Evolutionary conservation across 2,797 vertebrate species (phyloP).

Genomic region (Epinephelus coioides): DNA sequence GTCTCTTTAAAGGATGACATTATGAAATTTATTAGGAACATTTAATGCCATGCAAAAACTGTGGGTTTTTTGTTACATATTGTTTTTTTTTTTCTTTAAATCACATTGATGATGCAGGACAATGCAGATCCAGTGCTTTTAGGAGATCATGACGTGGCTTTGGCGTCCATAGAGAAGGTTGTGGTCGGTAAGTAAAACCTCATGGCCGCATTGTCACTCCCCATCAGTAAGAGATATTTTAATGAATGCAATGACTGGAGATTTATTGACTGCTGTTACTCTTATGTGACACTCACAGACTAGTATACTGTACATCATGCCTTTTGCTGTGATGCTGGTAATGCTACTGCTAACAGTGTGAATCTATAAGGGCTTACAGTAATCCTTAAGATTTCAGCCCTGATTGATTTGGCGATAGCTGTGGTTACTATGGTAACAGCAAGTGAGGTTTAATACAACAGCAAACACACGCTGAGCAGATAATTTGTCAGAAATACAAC

Average conservation of each 20-base stretch:
- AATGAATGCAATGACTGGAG: background rate
- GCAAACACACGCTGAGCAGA: background rate
- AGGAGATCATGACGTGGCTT: slow-evolving; percentile 90
- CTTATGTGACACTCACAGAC: background rate
- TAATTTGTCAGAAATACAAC: background rate
- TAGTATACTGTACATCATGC: too few species aligned
- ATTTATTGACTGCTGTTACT: slow-evolving; percentile 10
- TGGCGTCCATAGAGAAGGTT: slow-evolving; percentile 92
- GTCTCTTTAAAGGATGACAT: background rate
- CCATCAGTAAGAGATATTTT: background rate
- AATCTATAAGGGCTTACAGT: background rate
- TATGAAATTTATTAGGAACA: background rate
- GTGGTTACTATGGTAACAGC: background rate
- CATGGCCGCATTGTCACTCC: background rate
- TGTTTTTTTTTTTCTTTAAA: background rate
- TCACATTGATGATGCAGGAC: slow-evolving; percentile 74
- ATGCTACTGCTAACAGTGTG: background rate
- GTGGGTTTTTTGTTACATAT: background rate
- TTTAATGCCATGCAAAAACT: background rate
- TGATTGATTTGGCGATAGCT: background rate
- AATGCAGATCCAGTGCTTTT: slow-evolving; percentile 84
- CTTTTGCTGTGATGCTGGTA: background rate
- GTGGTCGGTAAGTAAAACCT: slow-evolving; percentile 90
- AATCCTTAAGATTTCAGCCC: background rate
- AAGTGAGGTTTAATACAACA: background rate